These are phyloP conservation scores for Sesia apiformis DNA, from an alignment of 2,888 invertebrate species.

Conservation along the genomic window DNA sequence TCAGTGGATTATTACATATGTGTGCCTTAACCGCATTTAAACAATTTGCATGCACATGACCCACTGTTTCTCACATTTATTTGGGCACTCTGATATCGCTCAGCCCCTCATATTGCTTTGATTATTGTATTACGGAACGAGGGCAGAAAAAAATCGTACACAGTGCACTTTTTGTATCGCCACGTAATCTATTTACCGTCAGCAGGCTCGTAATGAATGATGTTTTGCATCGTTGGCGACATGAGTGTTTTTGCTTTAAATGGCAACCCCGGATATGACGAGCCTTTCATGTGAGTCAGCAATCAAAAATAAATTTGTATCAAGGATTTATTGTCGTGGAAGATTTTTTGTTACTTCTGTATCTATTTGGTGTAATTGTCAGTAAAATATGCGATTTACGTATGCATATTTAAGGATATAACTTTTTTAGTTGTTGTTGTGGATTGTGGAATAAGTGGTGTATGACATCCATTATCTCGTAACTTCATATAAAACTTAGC, in stretches of 20 bases:
- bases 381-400: no score
- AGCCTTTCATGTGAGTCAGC: constrained; percentile 37
- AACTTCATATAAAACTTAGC: no score
- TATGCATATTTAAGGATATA: no score
- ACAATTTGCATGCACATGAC: no score
- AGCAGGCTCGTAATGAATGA: constrained; percentile 59
- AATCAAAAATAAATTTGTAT: constrained; percentile 46
- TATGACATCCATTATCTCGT: no score
- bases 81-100: constrained; percentile 34
- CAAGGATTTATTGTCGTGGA: not conserved
- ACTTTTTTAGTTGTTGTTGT: no score
- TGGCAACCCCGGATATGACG: constrained; percentile 27
- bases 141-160: constrained; percentile 44
- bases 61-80: no score
- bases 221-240: constrained; percentile 56
- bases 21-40: no score
- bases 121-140: constrained; percentile 65
- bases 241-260: constrained; percentile 49
- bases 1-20: no score
- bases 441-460: no score
- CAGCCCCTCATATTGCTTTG: constrained; percentile 64
- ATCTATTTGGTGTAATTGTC: not conserved
- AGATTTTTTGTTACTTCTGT: not conserved
- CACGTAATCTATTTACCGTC: constrained; percentile 67
- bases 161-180: constrained; percentile 59